phyloP scores from a whole-genome alignment of 2,888 invertebrate genomes.

The Cepaea hortensis region DNA sequence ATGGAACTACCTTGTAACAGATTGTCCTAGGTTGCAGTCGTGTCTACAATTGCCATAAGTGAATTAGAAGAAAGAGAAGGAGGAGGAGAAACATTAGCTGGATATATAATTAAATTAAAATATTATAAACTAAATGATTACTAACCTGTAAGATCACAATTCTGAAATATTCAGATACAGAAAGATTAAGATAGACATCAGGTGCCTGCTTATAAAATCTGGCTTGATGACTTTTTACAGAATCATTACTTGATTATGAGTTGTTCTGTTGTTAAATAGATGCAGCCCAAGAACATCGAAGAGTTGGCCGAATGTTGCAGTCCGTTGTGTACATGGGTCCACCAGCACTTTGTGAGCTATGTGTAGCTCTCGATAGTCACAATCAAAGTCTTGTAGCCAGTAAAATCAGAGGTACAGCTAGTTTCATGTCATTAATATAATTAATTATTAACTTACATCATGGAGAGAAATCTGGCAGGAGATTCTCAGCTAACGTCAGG shows the following conservation, averaged over 20 bases:
- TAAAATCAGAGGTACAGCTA: constrained; percentile 39
- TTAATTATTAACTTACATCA: not conserved
- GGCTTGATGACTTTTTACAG: not conserved
- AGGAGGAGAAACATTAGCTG: no score
- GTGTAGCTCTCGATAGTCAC: constrained; percentile 21
- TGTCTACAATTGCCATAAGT: no score
- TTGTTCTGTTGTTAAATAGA: not conserved
- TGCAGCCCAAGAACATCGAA: constrained; percentile 35
- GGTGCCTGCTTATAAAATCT: no score
- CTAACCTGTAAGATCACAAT: no score
- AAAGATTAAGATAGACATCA: no score
- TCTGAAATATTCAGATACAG: no score
- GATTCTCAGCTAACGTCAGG: not conserved
- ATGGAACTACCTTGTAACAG: no score
- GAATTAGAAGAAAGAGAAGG: no score
- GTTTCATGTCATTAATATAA: not conserved
- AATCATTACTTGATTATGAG: not conserved
- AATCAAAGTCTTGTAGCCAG: constrained; percentile 30
- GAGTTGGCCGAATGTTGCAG: constrained; percentile 36
- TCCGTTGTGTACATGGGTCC: constrained; percentile 41
- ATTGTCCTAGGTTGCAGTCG: no score
- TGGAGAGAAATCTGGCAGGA: not conserved
- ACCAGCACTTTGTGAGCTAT: constrained; percentile 6
- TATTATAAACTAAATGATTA: no score
- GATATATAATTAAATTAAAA: no score